Conservation (phyloP, 2,113 vertebrate genomes). For the Lanius collurio region DNA sequence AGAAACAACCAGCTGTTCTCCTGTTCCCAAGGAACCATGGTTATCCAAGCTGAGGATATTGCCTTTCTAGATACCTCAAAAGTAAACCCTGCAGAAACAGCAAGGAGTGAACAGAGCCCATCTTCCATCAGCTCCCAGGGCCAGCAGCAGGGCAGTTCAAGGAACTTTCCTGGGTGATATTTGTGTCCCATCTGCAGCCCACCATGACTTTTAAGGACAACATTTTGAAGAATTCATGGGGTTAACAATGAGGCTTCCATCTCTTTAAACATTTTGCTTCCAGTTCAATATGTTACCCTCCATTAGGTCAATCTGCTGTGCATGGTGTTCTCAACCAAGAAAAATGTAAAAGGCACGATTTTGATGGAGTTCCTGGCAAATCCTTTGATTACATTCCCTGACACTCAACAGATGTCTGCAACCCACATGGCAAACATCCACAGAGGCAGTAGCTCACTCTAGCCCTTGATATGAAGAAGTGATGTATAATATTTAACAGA, state of each 20-base stretch:
- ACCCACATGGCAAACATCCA: conserved; percentile 56
- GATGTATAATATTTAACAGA: conserved; percentile 37
- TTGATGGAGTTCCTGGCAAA: conserved; percentile 66
- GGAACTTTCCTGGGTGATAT: background rate
- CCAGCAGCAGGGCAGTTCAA: background rate
- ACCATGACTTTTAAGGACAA: background rate
- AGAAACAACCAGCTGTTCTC: conserved; percentile 49
- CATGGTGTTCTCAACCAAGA: conserved; percentile 61
- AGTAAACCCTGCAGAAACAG: background rate
- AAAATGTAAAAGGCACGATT: conserved; percentile 58
- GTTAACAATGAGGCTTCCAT: background rate
- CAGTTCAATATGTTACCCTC: background rate
- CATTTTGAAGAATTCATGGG: background rate
- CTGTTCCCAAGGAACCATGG: background rate
- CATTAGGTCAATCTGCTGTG: background rate
- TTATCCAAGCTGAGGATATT: background rate
- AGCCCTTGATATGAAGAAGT: conserved; percentile 30
- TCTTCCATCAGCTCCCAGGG: background rate
- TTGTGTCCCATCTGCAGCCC: background rate
- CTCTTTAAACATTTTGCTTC: background rate
- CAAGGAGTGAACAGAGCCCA: background rate
- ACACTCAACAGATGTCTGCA: conserved; percentile 69
- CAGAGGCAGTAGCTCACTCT: conserved; percentile 9
- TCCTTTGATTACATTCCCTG: conserved; percentile 59
- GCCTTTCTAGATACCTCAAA: background rate